A percentile compares a stretch with the other conserved stretches of the same genome.
Conservation (phyloP, 1,140 invertebrate genomes). For the Lineus longissimus region DNA sequence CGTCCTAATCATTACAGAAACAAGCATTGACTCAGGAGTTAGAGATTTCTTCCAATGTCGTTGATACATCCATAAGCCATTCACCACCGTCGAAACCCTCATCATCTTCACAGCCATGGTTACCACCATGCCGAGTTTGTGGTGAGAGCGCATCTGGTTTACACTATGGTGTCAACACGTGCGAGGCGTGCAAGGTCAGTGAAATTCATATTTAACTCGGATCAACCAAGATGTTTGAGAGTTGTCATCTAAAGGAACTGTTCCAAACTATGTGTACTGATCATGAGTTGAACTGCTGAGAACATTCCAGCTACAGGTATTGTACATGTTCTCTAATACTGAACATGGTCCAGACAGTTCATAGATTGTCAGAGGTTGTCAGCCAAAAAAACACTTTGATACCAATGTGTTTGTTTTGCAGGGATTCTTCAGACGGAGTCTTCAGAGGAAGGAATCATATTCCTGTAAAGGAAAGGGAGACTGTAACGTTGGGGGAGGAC, state of each 20-base stretch:
- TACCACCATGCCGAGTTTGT: slow-evolving; percentile 55
- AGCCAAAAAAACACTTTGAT: slow-evolving; percentile 7
- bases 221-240: neutral
- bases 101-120: slow-evolving; percentile 6
- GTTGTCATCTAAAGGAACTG: too few species aligned
- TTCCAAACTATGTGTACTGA: too few species aligned
- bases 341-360: too few species aligned
- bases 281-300: too few species aligned
- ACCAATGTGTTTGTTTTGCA: slow-evolving; percentile 17
- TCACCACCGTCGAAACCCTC: neutral
- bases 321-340: too few species aligned
- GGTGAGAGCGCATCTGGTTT: slow-evolving; percentile 56
- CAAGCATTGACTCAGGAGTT: too few species aligned
- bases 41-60: too few species aligned
- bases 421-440: slow-evolving; percentile 48
- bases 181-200: slow-evolving; percentile 57
- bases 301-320: too few species aligned
- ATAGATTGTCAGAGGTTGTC: too few species aligned
- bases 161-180: slow-evolving; percentile 58
- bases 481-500: slow-evolving; percentile 36
- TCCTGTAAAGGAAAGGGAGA: slow-evolving; percentile 23
- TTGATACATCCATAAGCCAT: too few species aligned
- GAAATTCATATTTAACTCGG: neutral
- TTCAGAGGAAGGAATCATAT: slow-evolving; percentile 42
- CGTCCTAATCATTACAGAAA: too few species aligned